These are phyloP conservation scores for Bovichtus diacanthus DNA, from an alignment of 2,797 vertebrate species.

Conservation along the genomic window DNA sequence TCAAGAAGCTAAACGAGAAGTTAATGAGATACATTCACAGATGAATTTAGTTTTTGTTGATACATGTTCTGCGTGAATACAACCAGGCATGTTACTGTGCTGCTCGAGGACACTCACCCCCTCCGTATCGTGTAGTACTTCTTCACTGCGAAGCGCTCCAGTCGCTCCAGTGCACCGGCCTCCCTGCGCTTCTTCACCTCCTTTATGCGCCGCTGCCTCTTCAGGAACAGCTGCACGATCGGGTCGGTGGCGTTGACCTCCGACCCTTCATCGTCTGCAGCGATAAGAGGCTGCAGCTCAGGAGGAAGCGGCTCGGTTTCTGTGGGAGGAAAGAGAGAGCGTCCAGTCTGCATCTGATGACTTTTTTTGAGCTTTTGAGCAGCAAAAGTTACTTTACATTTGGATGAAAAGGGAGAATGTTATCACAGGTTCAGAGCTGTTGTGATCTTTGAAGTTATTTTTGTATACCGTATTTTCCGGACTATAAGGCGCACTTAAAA, in stretches of 20 bases:
- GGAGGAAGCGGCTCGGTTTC: conserved; percentile 91
- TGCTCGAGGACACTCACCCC: conserved; percentile 81
- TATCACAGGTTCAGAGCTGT: background rate
- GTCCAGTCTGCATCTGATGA: background rate
- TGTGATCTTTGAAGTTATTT: background rate
- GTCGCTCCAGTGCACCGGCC: conserved; percentile 78
- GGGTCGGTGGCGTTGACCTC: conserved; percentile 87
- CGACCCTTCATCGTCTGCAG: conserved; percentile 72
- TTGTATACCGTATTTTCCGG: no score
- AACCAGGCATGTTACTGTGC: background rate
- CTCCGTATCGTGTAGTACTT: conserved; percentile 92
- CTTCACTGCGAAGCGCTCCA: conserved; percentile 86
- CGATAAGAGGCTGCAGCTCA: conserved; percentile 90
- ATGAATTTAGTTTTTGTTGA: background rate
- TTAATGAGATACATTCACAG: background rate
- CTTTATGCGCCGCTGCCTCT: conserved; percentile 87
- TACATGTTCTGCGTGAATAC: no score
- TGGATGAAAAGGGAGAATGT: background rate
- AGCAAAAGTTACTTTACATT: conserved; percentile 1
- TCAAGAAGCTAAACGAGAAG: conserved; percentile 85
- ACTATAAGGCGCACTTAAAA: no score
- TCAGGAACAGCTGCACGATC: conserved; percentile 88
- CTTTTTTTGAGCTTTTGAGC: background rate
- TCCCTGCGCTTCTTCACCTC: conserved; percentile 88
- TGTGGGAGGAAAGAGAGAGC: conserved; percentile 51